Percentiles rank a stretch among this genome's conserved stretches.
These are phyloP conservation scores for Drosophila mimetica DNA, from an alignment of 2,888 invertebrate genomes.

Conservation along the genomic window DNA sequence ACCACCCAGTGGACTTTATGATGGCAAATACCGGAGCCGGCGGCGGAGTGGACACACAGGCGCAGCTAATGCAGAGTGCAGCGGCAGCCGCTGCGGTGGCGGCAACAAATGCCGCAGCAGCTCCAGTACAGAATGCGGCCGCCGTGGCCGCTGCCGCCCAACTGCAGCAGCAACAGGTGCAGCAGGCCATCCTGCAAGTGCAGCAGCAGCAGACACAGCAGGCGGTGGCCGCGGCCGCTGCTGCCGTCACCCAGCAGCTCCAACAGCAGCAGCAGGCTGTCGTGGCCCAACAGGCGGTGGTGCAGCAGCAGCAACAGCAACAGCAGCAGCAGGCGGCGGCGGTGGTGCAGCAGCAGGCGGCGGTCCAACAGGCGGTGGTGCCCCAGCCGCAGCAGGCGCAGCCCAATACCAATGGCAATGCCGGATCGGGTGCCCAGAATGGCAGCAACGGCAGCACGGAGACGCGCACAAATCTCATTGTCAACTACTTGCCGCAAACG, in stretches of 20 bases:
- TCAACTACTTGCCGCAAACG: slow-evolving; percentile 99
- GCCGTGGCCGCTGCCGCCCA: slow-evolving; percentile 81
- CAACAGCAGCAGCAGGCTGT: slow-evolving; percentile 82
- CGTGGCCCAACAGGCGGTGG: slow-evolving; percentile 78
- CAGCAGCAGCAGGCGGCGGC: slow-evolving; percentile 67
- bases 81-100: slow-evolving; percentile 81
- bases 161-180: slow-evolving; percentile 82
- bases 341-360: slow-evolving; percentile 59
- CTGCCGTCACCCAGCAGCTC: slow-evolving; percentile 78
- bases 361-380: slow-evolving; percentile 68
- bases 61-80: slow-evolving; percentile 78
- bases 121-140: slow-evolving; percentile 76
- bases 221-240: slow-evolving; percentile 78
- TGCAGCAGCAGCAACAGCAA: slow-evolving; percentile 61
- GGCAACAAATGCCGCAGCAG: slow-evolving; percentile 70
- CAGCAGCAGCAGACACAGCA: slow-evolving; percentile 83
- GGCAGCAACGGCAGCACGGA: slow-evolving; percentile 90
- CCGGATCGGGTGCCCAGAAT: slow-evolving; percentile 63
- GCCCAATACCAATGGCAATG: slow-evolving; percentile 67
- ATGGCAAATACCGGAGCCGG: slow-evolving; percentile 84
- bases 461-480: slow-evolving; percentile 99
- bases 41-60: slow-evolving; percentile 79
- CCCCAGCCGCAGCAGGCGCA: slow-evolving; percentile 59
- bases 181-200: slow-evolving; percentile 83
- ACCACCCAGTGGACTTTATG: slow-evolving; percentile 81